Evolutionary conservation across 1,140 invertebrate species (phyloP).

Genomic region (Trichoplusia ni): DNA sequence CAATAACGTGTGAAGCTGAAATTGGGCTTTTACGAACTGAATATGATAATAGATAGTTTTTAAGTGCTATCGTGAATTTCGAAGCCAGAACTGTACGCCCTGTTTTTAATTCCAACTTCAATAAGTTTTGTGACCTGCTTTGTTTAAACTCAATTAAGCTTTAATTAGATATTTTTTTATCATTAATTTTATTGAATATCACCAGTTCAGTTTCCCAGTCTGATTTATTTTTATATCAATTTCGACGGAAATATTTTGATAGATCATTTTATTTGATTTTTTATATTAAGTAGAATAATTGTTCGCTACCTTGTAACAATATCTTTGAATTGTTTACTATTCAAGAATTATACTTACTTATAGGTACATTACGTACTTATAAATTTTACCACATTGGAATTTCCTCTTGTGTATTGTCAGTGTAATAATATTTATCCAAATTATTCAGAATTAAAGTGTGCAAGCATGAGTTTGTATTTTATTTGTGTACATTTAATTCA

Average conservation of each 20-base stretch:
- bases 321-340: neutral
- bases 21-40: conserved; percentile 20
- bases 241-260: conserved; percentile 7
- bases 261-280: neutral
- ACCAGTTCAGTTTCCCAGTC: neutral
- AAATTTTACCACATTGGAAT: conserved; percentile 22
- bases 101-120: neutral
- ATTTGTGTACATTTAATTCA: neutral
- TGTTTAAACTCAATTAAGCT: conserved; percentile 24
- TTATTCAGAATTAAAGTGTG: conserved; percentile 39
- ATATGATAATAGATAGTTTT: conserved; percentile 20
- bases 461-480: conserved; percentile 30
- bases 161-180: conserved; percentile 31
- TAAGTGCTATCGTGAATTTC: conserved; percentile 10
- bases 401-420: conserved; percentile 12
- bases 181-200: conserved; percentile 9
- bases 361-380: conserved; percentile 2
- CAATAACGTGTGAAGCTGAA: conserved; percentile 4
- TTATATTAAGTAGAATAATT: neutral
- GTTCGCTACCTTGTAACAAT: neutral
- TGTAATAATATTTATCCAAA: conserved; percentile 15
- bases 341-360: neutral
- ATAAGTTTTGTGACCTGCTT: conserved; percentile 9
- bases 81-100: neutral
- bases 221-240: conserved; percentile 15